Evolutionary conservation across 2,113 vertebrate genomes (phyloP).

Genomic region (Athene cunicularia): DNA sequence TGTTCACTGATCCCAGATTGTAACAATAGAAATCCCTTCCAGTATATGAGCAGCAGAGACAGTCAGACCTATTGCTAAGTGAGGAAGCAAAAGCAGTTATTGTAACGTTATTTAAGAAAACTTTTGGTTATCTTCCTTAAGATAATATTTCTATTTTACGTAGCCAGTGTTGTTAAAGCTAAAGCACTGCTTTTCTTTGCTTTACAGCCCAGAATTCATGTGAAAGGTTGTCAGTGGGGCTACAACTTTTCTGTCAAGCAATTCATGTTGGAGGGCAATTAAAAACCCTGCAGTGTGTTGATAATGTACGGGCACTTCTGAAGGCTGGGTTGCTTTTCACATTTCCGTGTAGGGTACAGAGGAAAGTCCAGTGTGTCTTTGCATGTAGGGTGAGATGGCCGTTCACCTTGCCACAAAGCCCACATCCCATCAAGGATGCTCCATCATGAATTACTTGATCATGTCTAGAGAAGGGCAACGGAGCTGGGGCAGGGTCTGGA

Average conservation of each 20-base stretch:
- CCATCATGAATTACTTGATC: not conserved
- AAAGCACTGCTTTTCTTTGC: not conserved
- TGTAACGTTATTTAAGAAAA: not conserved
- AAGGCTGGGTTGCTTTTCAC: not conserved
- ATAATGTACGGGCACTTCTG: accelerated
- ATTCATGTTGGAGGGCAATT: not conserved
- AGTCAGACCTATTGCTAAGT: not conserved
- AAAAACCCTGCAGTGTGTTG: not conserved
- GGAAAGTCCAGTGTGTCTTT: not conserved
- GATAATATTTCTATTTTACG: not conserved
- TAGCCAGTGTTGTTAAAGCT: not conserved
- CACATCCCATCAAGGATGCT: not conserved
- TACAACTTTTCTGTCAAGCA: not conserved
- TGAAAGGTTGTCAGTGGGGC: not conserved
- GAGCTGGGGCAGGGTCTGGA: no score
- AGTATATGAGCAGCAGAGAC: accelerated
- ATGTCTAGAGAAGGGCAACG: no score
- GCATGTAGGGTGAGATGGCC: not conserved
- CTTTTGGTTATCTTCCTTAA: not conserved
- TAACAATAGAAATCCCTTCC: not conserved
- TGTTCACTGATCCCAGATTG: not conserved
- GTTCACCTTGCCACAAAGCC: not conserved
- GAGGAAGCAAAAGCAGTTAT: not conserved
- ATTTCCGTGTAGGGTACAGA: accelerated
- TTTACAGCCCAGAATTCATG: not conserved